Evolutionary conservation across 2,113 vertebrate species (phyloP).

Genomic region (Gopherus flavomarginatus): DNA sequence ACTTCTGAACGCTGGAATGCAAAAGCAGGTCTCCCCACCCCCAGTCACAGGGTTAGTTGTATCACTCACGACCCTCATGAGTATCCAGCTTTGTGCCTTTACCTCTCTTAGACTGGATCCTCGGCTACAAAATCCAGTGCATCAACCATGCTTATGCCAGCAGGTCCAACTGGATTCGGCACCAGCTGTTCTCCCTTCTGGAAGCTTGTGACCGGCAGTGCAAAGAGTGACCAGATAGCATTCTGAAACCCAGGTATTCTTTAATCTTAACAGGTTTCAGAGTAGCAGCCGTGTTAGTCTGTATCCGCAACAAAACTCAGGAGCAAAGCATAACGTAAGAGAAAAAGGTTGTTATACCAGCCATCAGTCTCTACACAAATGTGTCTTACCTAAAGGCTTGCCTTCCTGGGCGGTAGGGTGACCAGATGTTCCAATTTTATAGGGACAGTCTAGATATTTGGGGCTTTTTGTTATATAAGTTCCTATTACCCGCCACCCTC

Average conservation of each 20-base stretch:
- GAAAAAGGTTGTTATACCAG: background rate
- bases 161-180: background rate
- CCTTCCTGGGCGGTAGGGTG: background rate
- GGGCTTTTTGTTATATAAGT: too few relatives aligned
- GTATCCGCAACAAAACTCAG: background rate
- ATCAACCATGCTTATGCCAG: background rate
- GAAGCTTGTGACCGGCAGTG: background rate
- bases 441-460: too few relatives aligned
- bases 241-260: background rate
- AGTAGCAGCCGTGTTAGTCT: too few relatives aligned
- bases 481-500: too few relatives aligned
- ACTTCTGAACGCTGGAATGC: background rate
- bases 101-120: background rate
- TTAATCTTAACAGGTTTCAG: background rate
- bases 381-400: background rate
- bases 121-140: background rate
- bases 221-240: background rate
- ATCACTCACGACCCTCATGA: background rate
- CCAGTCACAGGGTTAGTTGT: background rate
- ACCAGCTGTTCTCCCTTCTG: background rate
- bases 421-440: too few relatives aligned
- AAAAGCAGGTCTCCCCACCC: background rate
- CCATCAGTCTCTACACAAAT: background rate
- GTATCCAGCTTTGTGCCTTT: background rate
- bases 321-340: background rate